These are phyloP conservation scores for Bombus consobrinus DNA, from an alignment of 1,140 invertebrate genomes.

Conservation along the genomic window DNA sequence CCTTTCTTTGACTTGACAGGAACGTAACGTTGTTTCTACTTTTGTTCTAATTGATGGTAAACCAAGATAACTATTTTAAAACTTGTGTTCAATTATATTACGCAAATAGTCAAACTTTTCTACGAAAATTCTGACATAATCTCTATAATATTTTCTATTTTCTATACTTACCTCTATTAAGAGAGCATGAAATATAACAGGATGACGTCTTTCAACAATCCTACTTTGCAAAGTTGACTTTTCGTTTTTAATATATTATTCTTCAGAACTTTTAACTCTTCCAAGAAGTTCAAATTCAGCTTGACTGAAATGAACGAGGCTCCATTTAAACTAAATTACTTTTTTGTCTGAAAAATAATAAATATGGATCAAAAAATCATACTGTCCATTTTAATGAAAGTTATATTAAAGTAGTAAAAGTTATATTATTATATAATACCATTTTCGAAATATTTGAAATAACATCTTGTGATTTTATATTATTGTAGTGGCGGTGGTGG, in stretches of 20 bases:
- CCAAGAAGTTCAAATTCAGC: not conserved
- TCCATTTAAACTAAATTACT: not conserved
- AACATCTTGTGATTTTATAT: not conserved
- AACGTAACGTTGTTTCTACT: not conserved
- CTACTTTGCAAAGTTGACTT: not conserved
- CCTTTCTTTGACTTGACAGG: not conserved
- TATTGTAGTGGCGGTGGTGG: constrained; percentile 43
- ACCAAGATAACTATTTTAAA: not conserved
- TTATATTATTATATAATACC: not conserved
- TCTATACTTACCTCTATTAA: not conserved
- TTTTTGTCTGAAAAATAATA: not conserved
- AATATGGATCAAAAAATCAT: not conserved
- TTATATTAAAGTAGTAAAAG: not conserved
- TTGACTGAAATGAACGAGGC: not conserved
- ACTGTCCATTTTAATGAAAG: not conserved
- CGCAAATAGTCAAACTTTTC: not conserved
- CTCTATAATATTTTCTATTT: not conserved
- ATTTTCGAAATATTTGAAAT: not conserved
- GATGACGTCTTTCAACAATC: not conserved
- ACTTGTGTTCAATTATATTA: not conserved
- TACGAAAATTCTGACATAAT: not conserved
- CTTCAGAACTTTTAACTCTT: not conserved
- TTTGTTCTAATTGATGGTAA: not conserved
- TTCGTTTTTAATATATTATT: not conserved
- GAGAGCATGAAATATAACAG: not conserved